These are phyloP conservation scores for Tigriopus californicus DNA, from an alignment of 2,888 invertebrate genomes.

Conservation along the genomic window DNA sequence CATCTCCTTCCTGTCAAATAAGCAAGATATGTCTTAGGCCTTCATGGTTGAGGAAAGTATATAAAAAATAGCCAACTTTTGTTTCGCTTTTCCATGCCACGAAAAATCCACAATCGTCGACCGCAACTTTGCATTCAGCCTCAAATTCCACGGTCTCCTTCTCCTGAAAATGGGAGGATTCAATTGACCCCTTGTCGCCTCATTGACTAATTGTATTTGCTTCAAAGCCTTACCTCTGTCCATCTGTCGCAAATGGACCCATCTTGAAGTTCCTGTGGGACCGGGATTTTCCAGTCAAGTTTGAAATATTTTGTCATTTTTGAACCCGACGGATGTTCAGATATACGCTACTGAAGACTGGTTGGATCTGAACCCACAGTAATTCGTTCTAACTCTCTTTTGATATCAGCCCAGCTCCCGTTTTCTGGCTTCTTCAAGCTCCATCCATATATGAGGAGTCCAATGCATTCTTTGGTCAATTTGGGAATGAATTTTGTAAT, in stretches of 20 bases:
- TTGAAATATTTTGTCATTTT: conserved; percentile 93
- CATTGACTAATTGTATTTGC: conserved; percentile 62
- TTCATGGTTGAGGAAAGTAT: no score
- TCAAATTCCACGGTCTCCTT: conserved; percentile 79
- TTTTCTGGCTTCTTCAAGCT: no score
- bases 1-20: conserved; percentile 79
- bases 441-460: no score
- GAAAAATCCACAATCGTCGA: conserved; percentile 93
- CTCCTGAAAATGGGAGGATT: conserved; percentile 35
- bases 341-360: no score
- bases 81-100: conserved; percentile 96
- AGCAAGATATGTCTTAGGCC: no score
- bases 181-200: no score
- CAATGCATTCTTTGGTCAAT: no score
- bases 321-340: no score
- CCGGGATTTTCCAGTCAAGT: conserved; percentile 92
- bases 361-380: no score
- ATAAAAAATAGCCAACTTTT: conserved; percentile 27
- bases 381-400: no score
- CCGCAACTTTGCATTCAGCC: conserved; percentile 60
- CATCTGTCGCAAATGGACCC: conserved; percentile 90
- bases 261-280: conserved; percentile 62
- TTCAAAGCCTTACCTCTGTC: conserved; percentile 82
- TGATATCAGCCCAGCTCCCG: no score
- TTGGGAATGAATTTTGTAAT: no score